These are phyloP conservation scores for Ischnus inquisitorius DNA, from an alignment of 2,888 invertebrate genomes.

Conservation along the genomic window DNA sequence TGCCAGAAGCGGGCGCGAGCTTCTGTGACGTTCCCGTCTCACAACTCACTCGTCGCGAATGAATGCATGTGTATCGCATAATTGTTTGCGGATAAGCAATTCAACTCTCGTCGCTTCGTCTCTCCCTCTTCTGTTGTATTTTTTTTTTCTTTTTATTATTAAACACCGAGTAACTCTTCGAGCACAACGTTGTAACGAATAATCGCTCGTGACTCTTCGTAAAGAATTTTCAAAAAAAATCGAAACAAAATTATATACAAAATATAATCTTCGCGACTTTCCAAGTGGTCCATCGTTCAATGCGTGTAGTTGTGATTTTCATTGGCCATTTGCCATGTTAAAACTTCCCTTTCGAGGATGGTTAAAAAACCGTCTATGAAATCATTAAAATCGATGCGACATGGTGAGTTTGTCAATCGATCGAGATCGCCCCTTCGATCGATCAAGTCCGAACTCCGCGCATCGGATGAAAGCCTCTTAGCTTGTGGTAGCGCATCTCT, in stretches of 20 bases:
- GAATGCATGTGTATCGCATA: conserved; percentile 10
- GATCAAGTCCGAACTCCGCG: neutral
- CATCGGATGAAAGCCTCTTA: conserved; percentile 4
- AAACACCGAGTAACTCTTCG: neutral
- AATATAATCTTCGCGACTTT: neutral
- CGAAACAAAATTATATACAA: neutral
- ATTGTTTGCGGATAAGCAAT: conserved; percentile 42
- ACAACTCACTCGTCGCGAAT: conserved; percentile 8
- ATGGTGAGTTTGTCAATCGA: neutral
- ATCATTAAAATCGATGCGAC: neutral
- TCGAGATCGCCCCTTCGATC: conserved; percentile 5
- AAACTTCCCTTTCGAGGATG: neutral
- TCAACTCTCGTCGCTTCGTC: conserved; percentile 54
- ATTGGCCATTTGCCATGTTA: neutral
- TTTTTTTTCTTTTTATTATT: neutral
- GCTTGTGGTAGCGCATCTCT: conserved; percentile 50
- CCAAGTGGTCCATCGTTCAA: neutral
- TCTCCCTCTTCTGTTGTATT: conserved; percentile 24
- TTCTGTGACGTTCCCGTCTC: conserved; percentile 56
- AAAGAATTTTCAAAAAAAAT: neutral
- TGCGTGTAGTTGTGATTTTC: neutral
- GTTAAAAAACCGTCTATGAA: neutral
- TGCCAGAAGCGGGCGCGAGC: conserved; percentile 39
- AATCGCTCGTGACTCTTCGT: neutral
- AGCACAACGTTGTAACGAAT: neutral